Evolutionary conservation across 2,888 invertebrate species (phyloP).

Genomic region (Crocallis elinguaria): DNA sequence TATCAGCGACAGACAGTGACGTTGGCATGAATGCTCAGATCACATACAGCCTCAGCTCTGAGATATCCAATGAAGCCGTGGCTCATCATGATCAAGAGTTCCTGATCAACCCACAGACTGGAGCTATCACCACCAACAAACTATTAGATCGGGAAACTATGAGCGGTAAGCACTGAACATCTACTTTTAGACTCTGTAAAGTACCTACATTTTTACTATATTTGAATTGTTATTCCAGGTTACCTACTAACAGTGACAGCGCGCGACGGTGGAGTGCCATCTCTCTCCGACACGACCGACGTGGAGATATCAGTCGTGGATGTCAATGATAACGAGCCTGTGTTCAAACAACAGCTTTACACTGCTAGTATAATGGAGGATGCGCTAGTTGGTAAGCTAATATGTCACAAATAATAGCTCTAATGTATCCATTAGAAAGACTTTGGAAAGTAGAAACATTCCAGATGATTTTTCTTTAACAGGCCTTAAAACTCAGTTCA

Average conservation of each 20-base stretch:
- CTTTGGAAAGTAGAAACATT: too few species aligned
- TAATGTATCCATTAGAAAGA: neutral
- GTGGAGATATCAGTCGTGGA: conserved; percentile 98
- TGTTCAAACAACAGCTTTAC: conserved; percentile 93
- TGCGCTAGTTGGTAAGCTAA: conserved; percentile 89
- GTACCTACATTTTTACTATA: too few species aligned
- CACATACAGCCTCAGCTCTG: conserved; percentile 88
- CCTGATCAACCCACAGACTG: conserved; percentile 95
- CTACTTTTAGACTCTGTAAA: neutral
- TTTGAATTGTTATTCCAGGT: conserved; percentile 72
- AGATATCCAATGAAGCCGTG: conserved; percentile 86
- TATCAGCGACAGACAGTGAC: conserved; percentile 97
- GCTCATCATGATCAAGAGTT: conserved; percentile 89
- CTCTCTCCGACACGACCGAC: conserved; percentile 96
- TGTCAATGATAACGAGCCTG: conserved; percentile 97
- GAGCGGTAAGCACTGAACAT: conserved; percentile 70
- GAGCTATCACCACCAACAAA: conserved; percentile 95
- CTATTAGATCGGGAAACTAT: conserved; percentile 93
- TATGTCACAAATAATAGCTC: too few species aligned
- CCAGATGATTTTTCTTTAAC: too few species aligned
- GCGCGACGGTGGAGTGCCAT: conserved; percentile 95
- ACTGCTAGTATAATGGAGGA: conserved; percentile 94
- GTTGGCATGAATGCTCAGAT: conserved; percentile 97
- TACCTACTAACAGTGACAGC: conserved; percentile 97
- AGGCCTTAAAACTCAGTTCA: too few species aligned